Evolutionary conservation across 2,888 invertebrate species (phyloP).

Genomic region (Rotaria magnacalcarata): DNA sequence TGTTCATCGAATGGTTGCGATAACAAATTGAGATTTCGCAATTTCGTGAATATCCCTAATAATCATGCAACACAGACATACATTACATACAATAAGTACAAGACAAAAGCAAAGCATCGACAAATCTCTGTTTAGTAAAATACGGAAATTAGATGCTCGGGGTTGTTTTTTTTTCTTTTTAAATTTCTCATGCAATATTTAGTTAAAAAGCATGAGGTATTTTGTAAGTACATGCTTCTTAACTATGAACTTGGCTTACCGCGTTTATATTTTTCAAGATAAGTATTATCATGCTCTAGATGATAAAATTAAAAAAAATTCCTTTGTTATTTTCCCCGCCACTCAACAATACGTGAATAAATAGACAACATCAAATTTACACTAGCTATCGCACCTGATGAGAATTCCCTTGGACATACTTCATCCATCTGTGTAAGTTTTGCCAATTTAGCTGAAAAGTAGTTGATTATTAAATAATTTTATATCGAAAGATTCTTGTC

Average conservation of each 20-base stretch:
- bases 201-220: not conserved
- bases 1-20: constrained; percentile 13
- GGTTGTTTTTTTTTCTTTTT: not conserved
- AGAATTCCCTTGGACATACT: not conserved
- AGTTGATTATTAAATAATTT: not conserved
- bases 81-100: not conserved
- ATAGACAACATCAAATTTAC: not conserved
- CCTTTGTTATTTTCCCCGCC: not conserved
- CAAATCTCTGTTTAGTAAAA: not conserved
- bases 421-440: not conserved
- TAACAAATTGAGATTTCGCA: constrained; percentile 12
- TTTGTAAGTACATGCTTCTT: not conserved
- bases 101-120: not conserved
- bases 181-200: not conserved
- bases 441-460: not conserved
- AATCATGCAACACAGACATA: constrained; percentile 21
- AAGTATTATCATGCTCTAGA: not conserved
- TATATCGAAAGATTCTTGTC: not conserved
- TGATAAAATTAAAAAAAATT: not conserved
- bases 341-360: not conserved
- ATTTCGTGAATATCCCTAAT: constrained; percentile 12
- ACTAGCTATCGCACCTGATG: not conserved
- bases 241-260: not conserved
- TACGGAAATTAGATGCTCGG: not conserved
- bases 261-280: not conserved